phyloP scores from a whole-genome alignment of 2,888 invertebrate species.

The Myopa testacea region DNA sequence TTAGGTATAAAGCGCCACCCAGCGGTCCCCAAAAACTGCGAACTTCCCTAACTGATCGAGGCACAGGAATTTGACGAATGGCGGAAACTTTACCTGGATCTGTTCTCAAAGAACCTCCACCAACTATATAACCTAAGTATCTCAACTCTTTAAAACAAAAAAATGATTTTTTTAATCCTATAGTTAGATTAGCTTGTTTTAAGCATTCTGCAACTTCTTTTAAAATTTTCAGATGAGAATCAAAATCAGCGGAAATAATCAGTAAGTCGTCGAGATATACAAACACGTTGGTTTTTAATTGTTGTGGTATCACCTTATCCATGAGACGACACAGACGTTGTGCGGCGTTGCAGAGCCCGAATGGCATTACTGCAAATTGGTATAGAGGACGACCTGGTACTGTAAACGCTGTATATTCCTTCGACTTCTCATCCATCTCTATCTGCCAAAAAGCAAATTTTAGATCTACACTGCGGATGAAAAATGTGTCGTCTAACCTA shows the following conservation, averaged over 20 bases:
- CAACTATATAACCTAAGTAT: slow-evolving; percentile 37
- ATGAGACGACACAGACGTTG: slow-evolving; percentile 24
- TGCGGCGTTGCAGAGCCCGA: too few species aligned
- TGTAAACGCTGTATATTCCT: slow-evolving; percentile 39
- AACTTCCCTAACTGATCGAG: slow-evolving; percentile 20
- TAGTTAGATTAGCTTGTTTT: slow-evolving; percentile 38
- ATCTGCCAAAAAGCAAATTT: slow-evolving; percentile 42
- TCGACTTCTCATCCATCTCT: slow-evolving; percentile 16
- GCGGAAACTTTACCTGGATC: slow-evolving; percentile 36
- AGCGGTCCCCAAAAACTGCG: slow-evolving; percentile 29
- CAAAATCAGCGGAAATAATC: slow-evolving; percentile 36
- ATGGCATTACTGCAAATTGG: too few species aligned
- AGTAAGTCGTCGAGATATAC: slow-evolving; percentile 44
- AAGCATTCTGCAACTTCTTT: slow-evolving; percentile 33
- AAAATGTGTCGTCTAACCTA: background rate
- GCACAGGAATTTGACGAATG: slow-evolving; percentile 24
- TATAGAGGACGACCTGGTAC: too few species aligned
- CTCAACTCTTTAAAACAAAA: slow-evolving; percentile 42
- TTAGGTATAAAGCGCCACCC: slow-evolving; percentile 20
- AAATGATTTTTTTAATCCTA: slow-evolving; percentile 40
- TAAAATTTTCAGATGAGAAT: slow-evolving; percentile 32
- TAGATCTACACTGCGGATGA: slow-evolving; percentile 5
- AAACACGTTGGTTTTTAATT: slow-evolving; percentile 41
- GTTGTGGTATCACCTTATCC: slow-evolving; percentile 47
- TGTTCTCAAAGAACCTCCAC: slow-evolving; percentile 24